Evolutionary conservation across 2,113 vertebrate genomes (phyloP).

Genomic region (Embiotoca jacksoni): DNA sequence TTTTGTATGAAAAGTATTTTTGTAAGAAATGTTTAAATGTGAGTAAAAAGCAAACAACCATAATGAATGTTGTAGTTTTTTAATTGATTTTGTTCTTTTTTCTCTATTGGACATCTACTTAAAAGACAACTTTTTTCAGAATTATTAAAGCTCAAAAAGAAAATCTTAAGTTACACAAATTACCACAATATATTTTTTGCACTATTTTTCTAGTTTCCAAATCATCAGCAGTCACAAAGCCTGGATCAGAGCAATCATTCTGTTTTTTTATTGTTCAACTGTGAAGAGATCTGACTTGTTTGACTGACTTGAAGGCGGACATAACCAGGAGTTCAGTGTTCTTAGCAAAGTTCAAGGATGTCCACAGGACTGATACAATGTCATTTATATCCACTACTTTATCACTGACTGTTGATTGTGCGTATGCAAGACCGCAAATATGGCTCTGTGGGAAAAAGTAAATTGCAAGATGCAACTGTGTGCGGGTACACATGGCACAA

Average conservation of each 20-base stretch:
- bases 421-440: too few relatives aligned
- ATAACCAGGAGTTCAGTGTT: neutral
- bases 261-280: too few relatives aligned
- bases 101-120: neutral
- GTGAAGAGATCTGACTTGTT: too few relatives aligned
- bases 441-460: too few relatives aligned
- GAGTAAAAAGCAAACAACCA: constrained; percentile 21
- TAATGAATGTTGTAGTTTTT: neutral
- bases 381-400: neutral
- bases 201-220: too few relatives aligned
- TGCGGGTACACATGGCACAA: too few relatives aligned
- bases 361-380: neutral
- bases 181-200: too few relatives aligned
- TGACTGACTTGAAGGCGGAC: neutral
- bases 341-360: neutral
- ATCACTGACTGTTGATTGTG: too few relatives aligned
- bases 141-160: too few relatives aligned
- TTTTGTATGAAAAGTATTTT: constrained; percentile 62
- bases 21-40: constrained; percentile 41
- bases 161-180: too few relatives aligned
- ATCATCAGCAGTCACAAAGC: neutral
- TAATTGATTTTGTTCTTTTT: neutral
- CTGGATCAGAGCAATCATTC: neutral
- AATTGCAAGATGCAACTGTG: too few relatives aligned
- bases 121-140: too few relatives aligned